Evolutionary conservation across 2,113 vertebrate genomes (phyloP).

Genomic region (Chaetodon trifascialis): DNA sequence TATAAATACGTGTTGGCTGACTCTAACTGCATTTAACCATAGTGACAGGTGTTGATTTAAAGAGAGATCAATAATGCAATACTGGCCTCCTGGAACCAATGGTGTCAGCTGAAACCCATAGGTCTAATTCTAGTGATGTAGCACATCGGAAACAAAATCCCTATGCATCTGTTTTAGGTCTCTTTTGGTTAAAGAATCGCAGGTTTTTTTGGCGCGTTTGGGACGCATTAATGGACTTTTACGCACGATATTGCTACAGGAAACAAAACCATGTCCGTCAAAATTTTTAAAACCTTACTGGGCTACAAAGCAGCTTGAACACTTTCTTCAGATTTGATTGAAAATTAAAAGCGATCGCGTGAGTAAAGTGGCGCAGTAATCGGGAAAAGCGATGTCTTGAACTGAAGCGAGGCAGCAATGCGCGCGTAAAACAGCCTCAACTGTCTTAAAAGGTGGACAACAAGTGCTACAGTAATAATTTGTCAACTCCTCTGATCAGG

Average conservation of each 20-base stretch:
- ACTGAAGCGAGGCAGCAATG: background rate
- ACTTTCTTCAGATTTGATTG: background rate
- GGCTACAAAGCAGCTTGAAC: background rate
- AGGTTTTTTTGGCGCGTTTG: background rate
- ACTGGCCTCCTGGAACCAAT: conserved; percentile 24
- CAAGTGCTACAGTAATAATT: background rate
- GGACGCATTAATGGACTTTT: conserved; percentile 44
- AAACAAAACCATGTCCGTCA: background rate
- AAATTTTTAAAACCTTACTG: background rate
- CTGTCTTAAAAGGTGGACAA: background rate
- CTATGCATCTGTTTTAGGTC: background rate
- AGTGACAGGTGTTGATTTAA: conserved; percentile 66
- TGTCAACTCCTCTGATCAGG: background rate
- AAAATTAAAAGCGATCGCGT: fast-evolving
- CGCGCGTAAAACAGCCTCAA: conserved; percentile 39
- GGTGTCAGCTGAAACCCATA: conserved; percentile 46
- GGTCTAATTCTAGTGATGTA: conserved; percentile 40
- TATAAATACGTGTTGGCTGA: conserved; percentile 6
- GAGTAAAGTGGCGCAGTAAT: background rate
- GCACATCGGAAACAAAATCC: conserved; percentile 13
- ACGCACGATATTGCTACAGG: conserved; percentile 19
- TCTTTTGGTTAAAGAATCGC: background rate
- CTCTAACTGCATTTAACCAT: conserved; percentile 28
- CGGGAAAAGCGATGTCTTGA: background rate
- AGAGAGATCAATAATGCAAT: conserved; percentile 63